A percentile compares a stretch with the other conserved stretches of the same genome.
phyloP scores from a whole-genome alignment of 2,797 vertebrate species.

The Hoplostethus atlanticus region DNA sequence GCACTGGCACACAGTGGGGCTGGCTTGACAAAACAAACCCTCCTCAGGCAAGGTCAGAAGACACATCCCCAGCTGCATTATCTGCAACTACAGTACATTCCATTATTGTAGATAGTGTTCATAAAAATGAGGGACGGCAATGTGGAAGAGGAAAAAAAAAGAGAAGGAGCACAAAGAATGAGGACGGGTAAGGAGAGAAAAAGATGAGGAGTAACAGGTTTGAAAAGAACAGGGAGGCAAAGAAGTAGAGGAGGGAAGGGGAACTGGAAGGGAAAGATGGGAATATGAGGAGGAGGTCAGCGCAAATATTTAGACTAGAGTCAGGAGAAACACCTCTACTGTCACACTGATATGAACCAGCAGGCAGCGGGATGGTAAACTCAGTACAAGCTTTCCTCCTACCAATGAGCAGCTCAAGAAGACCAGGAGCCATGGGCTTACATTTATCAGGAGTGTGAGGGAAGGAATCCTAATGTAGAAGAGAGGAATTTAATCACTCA shows the following conservation, averaged over 20 bases:
- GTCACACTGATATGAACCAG: no score
- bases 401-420: not conserved
- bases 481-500: no score
- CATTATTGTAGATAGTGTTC: slow-evolving; percentile 44
- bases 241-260: slow-evolving; percentile 4
- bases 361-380: no score
- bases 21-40: slow-evolving; percentile 45
- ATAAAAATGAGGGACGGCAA: slow-evolving; percentile 38
- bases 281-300: not conserved
- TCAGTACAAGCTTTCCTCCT: no score
- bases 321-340: not conserved
- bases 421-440: not conserved
- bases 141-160: slow-evolving; percentile 11
- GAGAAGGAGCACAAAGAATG: slow-evolving; percentile 42
- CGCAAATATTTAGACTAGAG: not conserved
- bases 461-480: no score
- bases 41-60: slow-evolving; percentile 61
- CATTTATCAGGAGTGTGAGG: no score
- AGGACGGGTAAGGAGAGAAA: slow-evolving; percentile 49
- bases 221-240: slow-evolving; percentile 39
- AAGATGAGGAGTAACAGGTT: slow-evolving; percentile 45
- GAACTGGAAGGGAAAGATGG: slow-evolving; percentile 12
- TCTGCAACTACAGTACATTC: slow-evolving; percentile 47
- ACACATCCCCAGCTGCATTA: slow-evolving; percentile 53
- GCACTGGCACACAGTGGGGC: slow-evolving; percentile 15